Percentiles rank a stretch among this genome's conserved stretches.
Evolutionary conservation across 2,113 vertebrate genomes (phyloP).

Genomic region (Trachemys scripta): DNA sequence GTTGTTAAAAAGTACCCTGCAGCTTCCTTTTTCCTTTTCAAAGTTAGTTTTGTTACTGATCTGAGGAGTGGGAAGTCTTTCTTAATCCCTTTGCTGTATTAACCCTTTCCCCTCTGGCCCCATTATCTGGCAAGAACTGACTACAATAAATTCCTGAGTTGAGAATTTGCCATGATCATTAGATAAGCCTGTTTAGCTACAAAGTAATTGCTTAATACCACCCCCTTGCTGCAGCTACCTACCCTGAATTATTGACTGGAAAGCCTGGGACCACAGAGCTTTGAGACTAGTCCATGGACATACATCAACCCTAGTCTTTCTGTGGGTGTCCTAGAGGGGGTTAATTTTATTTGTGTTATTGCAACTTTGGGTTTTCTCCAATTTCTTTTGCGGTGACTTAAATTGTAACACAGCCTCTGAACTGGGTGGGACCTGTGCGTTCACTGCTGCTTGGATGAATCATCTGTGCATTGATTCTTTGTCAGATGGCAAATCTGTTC

Average conservation of each 20-base stretch:
- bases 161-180: neutral
- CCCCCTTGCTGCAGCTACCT: neutral
- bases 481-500: conserved; percentile 63
- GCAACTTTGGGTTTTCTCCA: neutral
- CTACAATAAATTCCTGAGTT: neutral
- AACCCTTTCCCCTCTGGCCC: rapidly evolving
- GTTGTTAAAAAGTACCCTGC: conserved; percentile 22
- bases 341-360: neutral
- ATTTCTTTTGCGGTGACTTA: neutral
- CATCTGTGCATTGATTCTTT: conserved; percentile 24
- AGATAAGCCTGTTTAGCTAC: neutral
- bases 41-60: conserved; percentile 37
- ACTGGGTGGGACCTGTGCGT: neutral
- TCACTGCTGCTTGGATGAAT: neutral
- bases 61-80: neutral
- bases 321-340: neutral
- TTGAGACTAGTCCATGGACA: neutral
- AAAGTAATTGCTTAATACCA: neutral
- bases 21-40: conserved; percentile 23
- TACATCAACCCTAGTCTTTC: neutral
- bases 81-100: rapidly evolving
- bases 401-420: neutral
- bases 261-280: neutral
- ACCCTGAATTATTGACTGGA: neutral
- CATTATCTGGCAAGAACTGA: neutral